Base-by-base conservation (phyloP, 2,797 vertebrate genomes). In the Scleropages formosus region DNA sequence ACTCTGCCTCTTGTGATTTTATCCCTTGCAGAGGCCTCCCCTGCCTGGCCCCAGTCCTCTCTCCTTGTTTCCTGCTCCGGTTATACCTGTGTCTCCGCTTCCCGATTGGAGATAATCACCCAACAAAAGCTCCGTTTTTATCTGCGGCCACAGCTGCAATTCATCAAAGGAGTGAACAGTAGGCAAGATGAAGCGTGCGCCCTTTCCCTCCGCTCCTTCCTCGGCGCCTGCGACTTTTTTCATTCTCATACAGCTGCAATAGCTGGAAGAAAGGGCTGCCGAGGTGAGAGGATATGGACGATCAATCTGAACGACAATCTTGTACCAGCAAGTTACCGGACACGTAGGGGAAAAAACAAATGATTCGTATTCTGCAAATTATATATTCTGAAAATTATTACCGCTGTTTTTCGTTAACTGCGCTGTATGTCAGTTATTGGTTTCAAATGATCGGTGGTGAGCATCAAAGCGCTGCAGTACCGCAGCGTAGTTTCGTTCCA, bases 71-170 rank as follows among this genome's bases (percentile, higher is more conserved):
- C 51, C 62, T 82, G 75, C 79, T 83, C 82, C 86, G 83, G 83
- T 87, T 85, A 84, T 85, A 87, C 87, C 86, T 87, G 84, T 80
- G 83, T 78, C 84, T 81, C 53, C 65, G 76, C 83, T 82, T 56
- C 82, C 84, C 86, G 79, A 89, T 86, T 85, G 80, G 79, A 88
- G 88, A 89, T 91, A 88, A 90, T 90, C 84, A 85, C 84, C 65
- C n/a, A 65, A 77, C 78, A 81, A 82, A 79, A 80, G 78, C 49
- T 69, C 67, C 8, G 47, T 69, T 88, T 89, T 89, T 89, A 90
- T 91, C 89, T 85, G 77, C 84, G 82, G 82, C 84, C 87, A 85
- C 90, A 92, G 91, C 91, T 92, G 89, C 89, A 89, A 87, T 89
- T 89, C 87, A 90, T 89, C 89, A 86, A 84, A 78, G 76, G 56